Base-by-base conservation (phyloP, 2,797 vertebrate species). In the Phrynocephalus forsythii region DNA sequence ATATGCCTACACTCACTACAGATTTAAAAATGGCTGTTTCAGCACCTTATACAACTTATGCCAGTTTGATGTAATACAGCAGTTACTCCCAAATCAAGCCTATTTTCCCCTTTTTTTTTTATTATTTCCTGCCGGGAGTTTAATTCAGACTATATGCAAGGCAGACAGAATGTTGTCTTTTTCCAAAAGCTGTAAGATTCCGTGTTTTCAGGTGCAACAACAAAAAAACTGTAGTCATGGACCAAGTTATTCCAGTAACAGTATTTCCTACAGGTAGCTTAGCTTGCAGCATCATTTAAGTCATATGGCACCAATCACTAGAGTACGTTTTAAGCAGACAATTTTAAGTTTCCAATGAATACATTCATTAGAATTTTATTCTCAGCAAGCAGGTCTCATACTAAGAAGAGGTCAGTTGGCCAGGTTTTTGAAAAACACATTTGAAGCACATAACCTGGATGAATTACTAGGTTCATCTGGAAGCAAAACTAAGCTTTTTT, bases 1-100 rank as follows among this genome's bases (percentile, higher is more conserved):
- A 69, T 48, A 67, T n/a, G 78, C 15, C 78, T 89, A 86, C 80
- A 33, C n/a, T 89, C 92, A 10, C 84, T 92, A 85, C 89, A 91
- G 79, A 91, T 0, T 92, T 88, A 88, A 87, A 91, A 92, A 91
- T 3, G 72, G 71, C 84, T 87, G 38, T 88, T 89, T 82, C 0
- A n/a, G 86, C 90, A 71, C 88, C 75, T 84, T 78, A 30, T 76
- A 86, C 84, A 87, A 79, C 88, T 86, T 68, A 80, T 66, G 0
- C 30, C 69, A 67, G 56, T 88, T 76, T 38, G 11, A 50, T 24
- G 0, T 4, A 91, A 84, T 3, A 87, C 79, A 90, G 88, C 8
- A 77, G 85, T 24, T 94, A 91, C 92, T 93, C 18, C 63, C 38
- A 60, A 77, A 76, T 24, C 6, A 85, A 82, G 11, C 7, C 4